Conservation (phyloP, 2,888 invertebrate genomes). For the Harmothoe impar region DNA sequence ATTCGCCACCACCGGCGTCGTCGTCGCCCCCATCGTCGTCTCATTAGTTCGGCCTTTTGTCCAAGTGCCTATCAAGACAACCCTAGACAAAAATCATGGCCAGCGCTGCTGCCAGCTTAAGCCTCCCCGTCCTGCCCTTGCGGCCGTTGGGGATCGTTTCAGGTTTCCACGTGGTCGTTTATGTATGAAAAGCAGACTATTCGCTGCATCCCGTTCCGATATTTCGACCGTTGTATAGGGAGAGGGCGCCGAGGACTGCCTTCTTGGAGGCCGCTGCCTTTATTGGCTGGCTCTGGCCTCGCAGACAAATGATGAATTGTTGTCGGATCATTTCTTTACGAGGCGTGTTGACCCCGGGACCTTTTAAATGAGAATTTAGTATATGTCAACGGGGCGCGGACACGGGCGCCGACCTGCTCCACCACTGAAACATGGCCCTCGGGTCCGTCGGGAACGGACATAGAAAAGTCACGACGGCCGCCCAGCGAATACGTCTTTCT, state of each 20-base stretch:
- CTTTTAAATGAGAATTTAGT: conserved; percentile 62
- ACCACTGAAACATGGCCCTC: conserved; percentile 33
- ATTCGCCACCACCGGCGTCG: neutral
- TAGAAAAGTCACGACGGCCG: neutral
- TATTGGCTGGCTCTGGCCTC: neutral
- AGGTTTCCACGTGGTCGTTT: neutral
- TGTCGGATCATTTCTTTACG: conserved; percentile 59
- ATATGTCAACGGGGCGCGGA: conserved; percentile 48
- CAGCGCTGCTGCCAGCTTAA: neutral
- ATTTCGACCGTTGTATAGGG: conserved; percentile 15
- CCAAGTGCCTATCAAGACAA: conserved; percentile 47
- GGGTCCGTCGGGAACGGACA: neutral
- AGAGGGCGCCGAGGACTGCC: conserved; percentile 1
- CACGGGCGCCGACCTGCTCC: neutral
- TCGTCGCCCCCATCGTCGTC: neutral
- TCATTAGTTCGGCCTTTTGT: conserved; percentile 47
- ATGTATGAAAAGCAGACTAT: conserved; percentile 27
- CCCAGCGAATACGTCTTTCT: conserved; percentile 23
- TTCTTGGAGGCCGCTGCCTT: conserved; percentile 21
- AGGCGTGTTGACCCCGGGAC: conserved; percentile 47
- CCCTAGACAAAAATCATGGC: neutral
- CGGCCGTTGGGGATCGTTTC: neutral
- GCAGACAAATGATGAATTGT: conserved; percentile 60
- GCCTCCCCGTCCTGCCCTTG: neutral
- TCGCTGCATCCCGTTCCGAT: conserved; percentile 33